Conservation (phyloP, 2,888 invertebrate species). For the Polyommatus icarus region DNA sequence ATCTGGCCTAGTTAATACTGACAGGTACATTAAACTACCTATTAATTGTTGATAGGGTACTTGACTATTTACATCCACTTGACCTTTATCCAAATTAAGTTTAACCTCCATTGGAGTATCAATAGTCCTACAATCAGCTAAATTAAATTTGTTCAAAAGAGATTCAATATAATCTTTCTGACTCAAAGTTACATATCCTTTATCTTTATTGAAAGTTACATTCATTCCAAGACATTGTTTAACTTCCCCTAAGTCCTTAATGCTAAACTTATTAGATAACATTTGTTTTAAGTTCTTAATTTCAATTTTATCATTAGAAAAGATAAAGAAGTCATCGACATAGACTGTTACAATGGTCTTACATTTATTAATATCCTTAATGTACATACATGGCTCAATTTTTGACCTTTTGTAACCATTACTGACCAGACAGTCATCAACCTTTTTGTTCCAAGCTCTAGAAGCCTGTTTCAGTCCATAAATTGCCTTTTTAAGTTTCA, state of each 20-base stretch:
- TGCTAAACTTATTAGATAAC: constrained; percentile 34
- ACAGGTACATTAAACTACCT: constrained; percentile 39
- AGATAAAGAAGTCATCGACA: constrained; percentile 35
- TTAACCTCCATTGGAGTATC: constrained; percentile 35
- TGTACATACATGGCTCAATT: constrained; percentile 34
- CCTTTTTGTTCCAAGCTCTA: constrained; percentile 35
- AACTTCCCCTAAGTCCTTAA: constrained; percentile 2
- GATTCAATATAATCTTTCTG: constrained; percentile 36
- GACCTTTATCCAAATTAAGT: constrained; percentile 32
- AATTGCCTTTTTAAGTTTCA: constrained; percentile 39
- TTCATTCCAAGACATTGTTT: no score
- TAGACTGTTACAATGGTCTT: constrained; percentile 34
- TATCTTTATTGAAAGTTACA: no score
- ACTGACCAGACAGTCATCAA: constrained; percentile 35
- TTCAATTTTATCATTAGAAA: constrained; percentile 32
- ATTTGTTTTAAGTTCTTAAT: constrained; percentile 24
- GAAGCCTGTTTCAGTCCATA: constrained; percentile 42
- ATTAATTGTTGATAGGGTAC: constrained; percentile 39
- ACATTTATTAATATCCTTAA: constrained; percentile 27
- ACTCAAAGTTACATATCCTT: constrained; percentile 29
- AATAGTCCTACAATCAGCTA: constrained; percentile 35
- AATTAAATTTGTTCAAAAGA: constrained; percentile 34
- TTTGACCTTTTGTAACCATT: constrained; percentile 38
- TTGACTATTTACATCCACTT: constrained; percentile 26
- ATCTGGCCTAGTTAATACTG: constrained; percentile 39